phyloP scores from a whole-genome alignment of 2,797 vertebrate species.

The Enteromius thamalakanensis region DNA sequence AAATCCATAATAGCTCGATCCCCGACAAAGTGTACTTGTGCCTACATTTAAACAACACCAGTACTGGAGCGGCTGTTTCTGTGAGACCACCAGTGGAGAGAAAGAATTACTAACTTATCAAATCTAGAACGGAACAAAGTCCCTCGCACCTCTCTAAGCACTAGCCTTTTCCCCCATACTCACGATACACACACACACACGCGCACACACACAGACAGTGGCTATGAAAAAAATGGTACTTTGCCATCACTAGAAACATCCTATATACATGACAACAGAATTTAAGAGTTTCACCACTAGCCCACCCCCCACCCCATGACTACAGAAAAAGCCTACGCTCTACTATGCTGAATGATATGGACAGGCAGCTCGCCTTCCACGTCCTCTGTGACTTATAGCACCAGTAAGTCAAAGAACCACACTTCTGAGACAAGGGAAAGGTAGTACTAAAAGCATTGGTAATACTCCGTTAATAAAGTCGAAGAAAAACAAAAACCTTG shows the following conservation, averaged over 20 bases:
- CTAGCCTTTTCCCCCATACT: slow-evolving; percentile 51
- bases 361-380: slow-evolving; percentile 33
- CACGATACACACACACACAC: slow-evolving; percentile 36
- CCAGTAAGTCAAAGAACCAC: slow-evolving; percentile 47
- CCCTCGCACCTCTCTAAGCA: slow-evolving; percentile 62
- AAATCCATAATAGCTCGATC: slow-evolving; percentile 40
- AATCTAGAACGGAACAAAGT: slow-evolving; percentile 63
- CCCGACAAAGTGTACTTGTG: slow-evolving; percentile 64
- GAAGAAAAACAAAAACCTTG: slow-evolving; percentile 26
- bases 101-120: slow-evolving; percentile 55
- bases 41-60: slow-evolving; percentile 47
- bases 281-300: slow-evolving; percentile 69
- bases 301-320: slow-evolving; percentile 35
- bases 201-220: slow-evolving; percentile 43
- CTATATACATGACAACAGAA: slow-evolving; percentile 72
- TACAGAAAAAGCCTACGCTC: slow-evolving; percentile 55
- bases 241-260: slow-evolving; percentile 66
- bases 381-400: slow-evolving; percentile 42
- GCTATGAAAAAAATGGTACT: slow-evolving; percentile 55
- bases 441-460: slow-evolving; percentile 34
- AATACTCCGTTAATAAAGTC: slow-evolving; percentile 34
- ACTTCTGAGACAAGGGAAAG: slow-evolving; percentile 12
- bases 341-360: slow-evolving; percentile 56
- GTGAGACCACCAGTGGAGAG: slow-evolving; percentile 68
- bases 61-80: slow-evolving; percentile 39